Conservation (phyloP, 2,888 invertebrate genomes). For the Blomia tropicalis region DNA sequence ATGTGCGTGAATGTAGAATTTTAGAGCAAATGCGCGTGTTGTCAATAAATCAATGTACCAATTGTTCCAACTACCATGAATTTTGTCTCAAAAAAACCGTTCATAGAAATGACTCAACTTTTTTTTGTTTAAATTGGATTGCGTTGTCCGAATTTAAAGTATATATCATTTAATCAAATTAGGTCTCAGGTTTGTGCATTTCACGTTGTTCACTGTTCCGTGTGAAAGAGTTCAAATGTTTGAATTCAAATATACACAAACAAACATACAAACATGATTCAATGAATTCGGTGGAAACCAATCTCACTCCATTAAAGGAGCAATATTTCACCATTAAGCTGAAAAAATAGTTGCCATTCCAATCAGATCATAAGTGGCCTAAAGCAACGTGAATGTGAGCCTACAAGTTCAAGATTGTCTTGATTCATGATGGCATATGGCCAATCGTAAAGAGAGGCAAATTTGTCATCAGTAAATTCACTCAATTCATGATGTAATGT, state of each 20-base stretch:
- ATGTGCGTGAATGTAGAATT: too few species aligned
- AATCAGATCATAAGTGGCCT: not conserved
- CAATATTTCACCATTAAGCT: not conserved
- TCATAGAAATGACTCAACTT: too few species aligned
- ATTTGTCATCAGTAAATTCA: too few species aligned
- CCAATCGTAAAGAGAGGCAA: too few species aligned
- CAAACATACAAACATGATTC: too few species aligned
- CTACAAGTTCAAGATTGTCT: too few species aligned
- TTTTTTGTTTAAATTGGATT: not conserved
- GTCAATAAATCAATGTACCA: not conserved
- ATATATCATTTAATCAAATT: not conserved
- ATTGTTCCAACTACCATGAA: not conserved
- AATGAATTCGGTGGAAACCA: too few species aligned
- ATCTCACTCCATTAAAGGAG: not conserved
- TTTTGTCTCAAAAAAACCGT: not conserved
- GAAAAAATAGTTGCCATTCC: not conserved
- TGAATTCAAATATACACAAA: too few species aligned
- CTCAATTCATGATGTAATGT: too few species aligned
- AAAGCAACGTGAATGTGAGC: not conserved
- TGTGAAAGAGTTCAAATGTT: too few species aligned
- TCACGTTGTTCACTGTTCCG: not conserved
- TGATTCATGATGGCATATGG: too few species aligned
- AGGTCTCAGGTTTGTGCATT: not conserved
- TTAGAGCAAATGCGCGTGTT: not conserved
- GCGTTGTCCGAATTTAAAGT: not conserved